Evolutionary conservation across 2,113 vertebrate species (phyloP), one percentile per base, ranked within the genome.

Genomic region (Corythaixoides concolor): DNA sequence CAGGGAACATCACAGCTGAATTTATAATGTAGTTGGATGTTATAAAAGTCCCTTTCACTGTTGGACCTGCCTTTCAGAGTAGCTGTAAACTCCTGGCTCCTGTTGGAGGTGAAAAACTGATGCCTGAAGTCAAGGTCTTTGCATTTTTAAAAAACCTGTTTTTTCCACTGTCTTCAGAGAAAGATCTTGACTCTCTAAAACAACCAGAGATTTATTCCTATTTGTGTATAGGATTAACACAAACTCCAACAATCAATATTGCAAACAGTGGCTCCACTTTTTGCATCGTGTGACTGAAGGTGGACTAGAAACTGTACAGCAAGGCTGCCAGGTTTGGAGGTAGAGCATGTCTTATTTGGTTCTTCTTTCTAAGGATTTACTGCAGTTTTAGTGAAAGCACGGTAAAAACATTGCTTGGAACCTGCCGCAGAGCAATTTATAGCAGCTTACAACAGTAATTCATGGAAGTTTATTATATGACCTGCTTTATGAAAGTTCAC

Each of bases 361-460:
- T 76, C 53, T n/a, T 86, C 50, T 77, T 88, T 81, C 83, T 67
- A 55, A 77, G 55, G 32, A 77, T 93, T 85, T 88, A 72, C 45
- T 73, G 41, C 63, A 47, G 15, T 73, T 94, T 89, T 70, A 81
- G 53, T 72, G 67, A 69, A 82, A 70, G 21, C 52, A 67, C 15
- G 83, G 50, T 83, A 85, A 88, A 94, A 85, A 27, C 37, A 12
- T 66, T 67, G 90, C 72, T 94, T 79, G 59, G 62, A 91, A 83
- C 55, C 55, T 84, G 82, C 39, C 0, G 0, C 26, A 59, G 63
- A 92, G 75, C 79, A 93, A 96, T 93, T 96, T 94, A 92, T 67
- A 90, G 64, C 78, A 74, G 47, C 63, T 88, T 94, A 60, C n/a
- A 78, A 59, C n/a, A 37, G 75, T 77, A 96, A 94, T 63, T 93